Evolutionary conservation across 2,113 vertebrate genomes (phyloP).

Genomic region (Copsychus sechellarum): DNA sequence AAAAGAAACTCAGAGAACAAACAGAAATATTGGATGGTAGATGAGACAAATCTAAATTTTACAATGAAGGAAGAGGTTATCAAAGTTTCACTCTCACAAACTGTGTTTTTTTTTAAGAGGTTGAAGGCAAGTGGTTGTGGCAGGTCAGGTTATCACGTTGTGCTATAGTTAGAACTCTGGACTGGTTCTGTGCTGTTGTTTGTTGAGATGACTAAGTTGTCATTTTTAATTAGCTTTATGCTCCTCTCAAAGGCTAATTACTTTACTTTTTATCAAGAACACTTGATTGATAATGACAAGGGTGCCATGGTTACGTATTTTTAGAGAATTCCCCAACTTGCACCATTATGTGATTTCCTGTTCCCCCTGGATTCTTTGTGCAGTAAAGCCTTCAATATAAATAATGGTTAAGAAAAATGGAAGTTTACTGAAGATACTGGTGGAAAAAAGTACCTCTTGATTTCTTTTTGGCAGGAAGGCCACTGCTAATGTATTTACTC

Average conservation of each 20-base stretch:
- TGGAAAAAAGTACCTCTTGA: background rate
- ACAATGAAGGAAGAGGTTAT: background rate
- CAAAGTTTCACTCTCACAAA: background rate
- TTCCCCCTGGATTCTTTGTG: conserved; percentile 61
- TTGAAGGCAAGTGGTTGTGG: conserved; percentile 37
- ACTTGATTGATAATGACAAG: conserved; percentile 80
- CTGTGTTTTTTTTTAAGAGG: background rate
- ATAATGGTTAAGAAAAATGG: conserved; percentile 45
- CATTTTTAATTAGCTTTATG: conserved; percentile 81
- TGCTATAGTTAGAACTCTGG: conserved; percentile 25
- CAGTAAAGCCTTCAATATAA: conserved; percentile 59
- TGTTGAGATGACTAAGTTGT: conserved; percentile 76
- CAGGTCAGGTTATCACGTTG: background rate
- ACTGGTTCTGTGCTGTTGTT: conserved; percentile 54
- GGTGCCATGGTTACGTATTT: conserved; percentile 74
- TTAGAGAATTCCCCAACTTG: conserved; percentile 66
- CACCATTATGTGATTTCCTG: conserved; percentile 33
- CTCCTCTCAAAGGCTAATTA: conserved; percentile 79
- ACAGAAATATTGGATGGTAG: background rate
- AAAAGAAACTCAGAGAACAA: background rate
- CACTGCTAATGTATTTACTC: conserved; percentile 31
- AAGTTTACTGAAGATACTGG: conserved; percentile 55
- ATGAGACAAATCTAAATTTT: background rate
- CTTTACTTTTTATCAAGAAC: conserved; percentile 77
- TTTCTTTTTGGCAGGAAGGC: conserved; percentile 24